Evolutionary conservation across 2,888 invertebrate species (phyloP).

Genomic region (Netelia inedita): DNA sequence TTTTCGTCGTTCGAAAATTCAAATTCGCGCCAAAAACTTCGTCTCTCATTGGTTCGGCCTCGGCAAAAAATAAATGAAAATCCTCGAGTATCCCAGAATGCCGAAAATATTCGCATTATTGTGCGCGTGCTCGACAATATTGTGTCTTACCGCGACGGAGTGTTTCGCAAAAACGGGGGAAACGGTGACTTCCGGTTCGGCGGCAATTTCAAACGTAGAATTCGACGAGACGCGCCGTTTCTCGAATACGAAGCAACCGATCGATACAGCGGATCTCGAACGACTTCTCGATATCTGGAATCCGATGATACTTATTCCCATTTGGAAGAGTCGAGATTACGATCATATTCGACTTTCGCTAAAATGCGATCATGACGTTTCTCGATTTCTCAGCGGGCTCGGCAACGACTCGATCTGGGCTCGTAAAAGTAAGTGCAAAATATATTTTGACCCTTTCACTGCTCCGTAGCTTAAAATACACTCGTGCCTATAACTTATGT

Average conservation of each 20-base stretch:
- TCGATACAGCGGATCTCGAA: slow-evolving; percentile 58
- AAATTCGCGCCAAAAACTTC: not conserved
- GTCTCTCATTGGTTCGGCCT: not conserved
- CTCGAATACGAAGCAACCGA: not conserved
- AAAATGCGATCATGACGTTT: slow-evolving; percentile 85
- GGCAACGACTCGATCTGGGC: slow-evolving; percentile 86
- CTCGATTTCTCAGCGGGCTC: slow-evolving; percentile 85
- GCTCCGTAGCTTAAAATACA: not conserved
- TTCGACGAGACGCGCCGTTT: not conserved
- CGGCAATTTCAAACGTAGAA: not conserved
- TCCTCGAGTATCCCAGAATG: slow-evolving; percentile 12
- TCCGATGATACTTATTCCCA: slow-evolving; percentile 67
- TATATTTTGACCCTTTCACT: not conserved
- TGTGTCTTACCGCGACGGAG: slow-evolving; percentile 1
- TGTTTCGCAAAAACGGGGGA: slow-evolving; percentile 4
- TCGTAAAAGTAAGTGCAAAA: slow-evolving; percentile 85
- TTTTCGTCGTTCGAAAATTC: not conserved
- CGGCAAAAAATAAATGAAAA: slow-evolving; percentile 17
- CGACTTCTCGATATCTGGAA: slow-evolving; percentile 75
- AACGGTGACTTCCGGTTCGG: not conserved
- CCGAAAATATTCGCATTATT: slow-evolving; percentile 15
- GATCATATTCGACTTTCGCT: slow-evolving; percentile 84
- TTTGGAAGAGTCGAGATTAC: slow-evolving; percentile 79
- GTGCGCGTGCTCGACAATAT: not conserved
- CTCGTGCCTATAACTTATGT: no score